Evolutionary conservation across 2,888 invertebrate genomes (phyloP).

Genomic region (Venustoraphidia nigricollis): DNA sequence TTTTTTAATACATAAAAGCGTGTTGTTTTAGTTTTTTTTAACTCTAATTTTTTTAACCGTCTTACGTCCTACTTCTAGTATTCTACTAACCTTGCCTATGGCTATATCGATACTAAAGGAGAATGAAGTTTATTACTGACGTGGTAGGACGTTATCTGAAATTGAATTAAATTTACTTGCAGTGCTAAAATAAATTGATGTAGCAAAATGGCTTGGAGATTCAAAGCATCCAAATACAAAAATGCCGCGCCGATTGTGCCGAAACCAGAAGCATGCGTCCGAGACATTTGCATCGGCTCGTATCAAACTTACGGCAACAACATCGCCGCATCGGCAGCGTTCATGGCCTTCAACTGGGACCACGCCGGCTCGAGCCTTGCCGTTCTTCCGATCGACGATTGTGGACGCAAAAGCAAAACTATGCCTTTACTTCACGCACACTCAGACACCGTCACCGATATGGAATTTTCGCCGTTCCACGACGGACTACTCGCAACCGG

Average conservation of each 20-base stretch:
- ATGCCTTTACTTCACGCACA: slow-evolving; percentile 77
- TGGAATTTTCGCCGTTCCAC: slow-evolving; percentile 92
- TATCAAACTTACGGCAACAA: slow-evolving; percentile 92
- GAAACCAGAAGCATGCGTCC: slow-evolving; percentile 77
- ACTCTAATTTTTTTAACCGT: too few species aligned
- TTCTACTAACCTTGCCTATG: too few species aligned
- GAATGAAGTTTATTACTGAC: too few species aligned
- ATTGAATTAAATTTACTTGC: not conserved
- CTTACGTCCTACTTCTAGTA: too few species aligned
- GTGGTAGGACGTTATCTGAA: too few species aligned
- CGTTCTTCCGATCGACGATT: slow-evolving; percentile 73
- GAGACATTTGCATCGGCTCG: slow-evolving; percentile 82
- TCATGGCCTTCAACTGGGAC: slow-evolving; percentile 93
- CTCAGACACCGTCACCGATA: slow-evolving; percentile 83
- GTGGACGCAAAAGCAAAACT: slow-evolving; percentile 75
- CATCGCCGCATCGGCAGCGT: slow-evolving; percentile 81
- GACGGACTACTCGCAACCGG: slow-evolving; percentile 84
- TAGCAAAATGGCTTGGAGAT: slow-evolving; percentile 73
- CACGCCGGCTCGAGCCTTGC: slow-evolving; percentile 84
- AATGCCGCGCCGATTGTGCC: slow-evolving; percentile 94
- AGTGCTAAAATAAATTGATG: not conserved
- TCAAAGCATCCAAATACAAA: slow-evolving; percentile 96
- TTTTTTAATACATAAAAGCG: too few species aligned
- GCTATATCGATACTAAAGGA: too few species aligned
- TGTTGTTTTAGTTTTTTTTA: too few species aligned